A percentile compares a stretch with the other conserved stretches of the same genome.
Conservation (phyloP, 2,113 vertebrate species). For the Xerus inauris region DNA sequence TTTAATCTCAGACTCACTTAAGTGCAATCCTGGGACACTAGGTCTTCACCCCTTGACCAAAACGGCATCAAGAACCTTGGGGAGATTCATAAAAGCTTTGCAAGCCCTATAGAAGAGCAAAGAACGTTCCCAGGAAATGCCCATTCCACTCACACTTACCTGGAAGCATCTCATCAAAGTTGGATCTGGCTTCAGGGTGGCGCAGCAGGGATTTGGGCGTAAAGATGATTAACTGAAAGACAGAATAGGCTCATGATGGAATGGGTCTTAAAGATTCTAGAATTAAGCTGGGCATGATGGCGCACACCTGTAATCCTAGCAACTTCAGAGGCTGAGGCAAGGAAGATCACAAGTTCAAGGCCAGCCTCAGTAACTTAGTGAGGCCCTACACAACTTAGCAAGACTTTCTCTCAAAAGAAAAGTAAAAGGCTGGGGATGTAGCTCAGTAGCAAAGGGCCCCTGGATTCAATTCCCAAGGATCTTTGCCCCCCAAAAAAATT, state of each 20-base stretch:
- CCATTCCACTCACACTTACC: constrained; percentile 82
- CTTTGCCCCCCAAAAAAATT: not conserved
- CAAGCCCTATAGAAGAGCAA: not conserved
- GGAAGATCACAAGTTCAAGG: too few species aligned
- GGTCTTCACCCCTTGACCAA: not conserved
- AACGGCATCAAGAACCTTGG: not conserved
- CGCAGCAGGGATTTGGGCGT: constrained; percentile 96
- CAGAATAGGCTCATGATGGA: not conserved
- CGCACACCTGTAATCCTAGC: too few species aligned
- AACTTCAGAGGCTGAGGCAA: too few species aligned
- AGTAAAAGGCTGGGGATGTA: too few species aligned
- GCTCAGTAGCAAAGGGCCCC: too few species aligned
- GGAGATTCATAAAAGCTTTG: not conserved
- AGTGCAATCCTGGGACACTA: accelerated
- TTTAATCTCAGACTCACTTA: not conserved
- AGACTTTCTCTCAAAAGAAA: too few species aligned
- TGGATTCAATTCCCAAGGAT: too few species aligned
- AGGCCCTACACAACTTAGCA: too few species aligned
- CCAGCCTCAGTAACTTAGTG: too few species aligned
- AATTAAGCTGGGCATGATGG: not conserved
- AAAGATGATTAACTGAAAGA: constrained; percentile 93
- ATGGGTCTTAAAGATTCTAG: not conserved
- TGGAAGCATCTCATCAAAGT: constrained; percentile 94
- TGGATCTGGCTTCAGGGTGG: constrained; percentile 95
- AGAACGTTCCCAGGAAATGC: not conserved